phyloP scores from a whole-genome alignment of 2,113 vertebrate genomes.

The Chaetops frenatus region DNA sequence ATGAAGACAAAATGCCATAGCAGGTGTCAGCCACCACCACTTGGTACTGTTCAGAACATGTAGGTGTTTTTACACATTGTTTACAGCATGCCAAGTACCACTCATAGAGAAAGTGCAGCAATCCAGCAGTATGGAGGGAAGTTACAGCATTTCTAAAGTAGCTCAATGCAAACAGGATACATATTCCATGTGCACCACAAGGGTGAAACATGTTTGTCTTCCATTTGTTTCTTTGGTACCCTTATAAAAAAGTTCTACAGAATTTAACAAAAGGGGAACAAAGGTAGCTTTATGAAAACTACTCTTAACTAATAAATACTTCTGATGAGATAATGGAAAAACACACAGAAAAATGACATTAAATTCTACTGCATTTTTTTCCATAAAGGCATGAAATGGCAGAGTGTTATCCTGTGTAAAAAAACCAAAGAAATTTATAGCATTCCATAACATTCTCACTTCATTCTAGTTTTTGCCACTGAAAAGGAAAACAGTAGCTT shows the following conservation, averaged over 20 bases:
- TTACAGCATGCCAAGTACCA: not conserved
- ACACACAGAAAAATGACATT: not conserved
- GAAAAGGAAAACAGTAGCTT: not conserved
- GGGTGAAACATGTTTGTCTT: not conserved
- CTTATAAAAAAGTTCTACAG: not conserved
- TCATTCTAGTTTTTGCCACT: not conserved
- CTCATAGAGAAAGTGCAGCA: not conserved
- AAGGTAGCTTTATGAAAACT: not conserved
- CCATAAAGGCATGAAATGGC: conserved; percentile 3
- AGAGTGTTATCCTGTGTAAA: not conserved
- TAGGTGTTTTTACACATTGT: not conserved
- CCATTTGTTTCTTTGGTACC: not conserved
- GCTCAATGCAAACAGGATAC: not conserved
- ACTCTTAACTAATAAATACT: not conserved
- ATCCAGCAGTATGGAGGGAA: not conserved
- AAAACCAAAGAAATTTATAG: not conserved
- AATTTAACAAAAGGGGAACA: not conserved
- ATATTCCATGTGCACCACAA: not conserved
- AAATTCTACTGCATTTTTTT: not conserved
- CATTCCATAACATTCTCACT: not conserved
- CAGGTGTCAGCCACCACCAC: not conserved
- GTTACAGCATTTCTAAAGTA: not conserved
- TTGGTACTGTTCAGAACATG: not conserved
- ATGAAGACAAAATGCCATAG: not conserved
- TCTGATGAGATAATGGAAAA: not conserved